A percentile compares a stretch with the other conserved stretches of the same genome.
These are phyloP conservation scores for Hirtodrosophila alboralis DNA, from an alignment of 2,888 invertebrate species.

Conservation along the genomic window DNA sequence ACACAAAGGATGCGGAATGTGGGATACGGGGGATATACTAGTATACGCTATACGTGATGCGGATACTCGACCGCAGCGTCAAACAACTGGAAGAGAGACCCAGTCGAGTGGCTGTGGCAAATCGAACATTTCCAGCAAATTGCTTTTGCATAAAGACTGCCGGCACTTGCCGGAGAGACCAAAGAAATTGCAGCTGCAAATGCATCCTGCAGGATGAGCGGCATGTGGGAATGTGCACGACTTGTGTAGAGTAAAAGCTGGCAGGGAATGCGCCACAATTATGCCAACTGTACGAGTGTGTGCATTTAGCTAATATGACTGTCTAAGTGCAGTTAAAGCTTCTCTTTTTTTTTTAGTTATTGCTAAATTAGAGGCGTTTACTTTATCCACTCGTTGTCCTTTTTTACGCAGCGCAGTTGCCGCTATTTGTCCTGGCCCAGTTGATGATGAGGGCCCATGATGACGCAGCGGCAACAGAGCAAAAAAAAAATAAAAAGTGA, in stretches of 20 bases:
- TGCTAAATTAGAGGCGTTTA: constrained; percentile 74
- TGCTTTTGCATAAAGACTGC: constrained; percentile 80
- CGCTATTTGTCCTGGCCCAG: constrained; percentile 39
- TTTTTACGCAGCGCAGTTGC: constrained; percentile 67
- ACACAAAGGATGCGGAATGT: constrained; percentile 33
- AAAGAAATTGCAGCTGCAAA: constrained; percentile 31
- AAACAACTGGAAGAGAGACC: constrained; percentile 45
- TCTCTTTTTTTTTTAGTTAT: constrained; percentile 65
- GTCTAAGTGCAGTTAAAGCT: constrained; percentile 46
- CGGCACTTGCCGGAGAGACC: constrained; percentile 50
- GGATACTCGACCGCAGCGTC: constrained; percentile 57
- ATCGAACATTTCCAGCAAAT: constrained; percentile 83
- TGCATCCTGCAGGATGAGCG: neutral
- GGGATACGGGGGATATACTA: constrained; percentile 3
- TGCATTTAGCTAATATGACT: constrained; percentile 57
- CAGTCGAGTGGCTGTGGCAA: constrained; percentile 41
- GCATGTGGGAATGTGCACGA: neutral
- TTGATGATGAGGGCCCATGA: constrained; percentile 26
- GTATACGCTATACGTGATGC: constrained; percentile 12
- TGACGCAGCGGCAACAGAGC: constrained; percentile 4
- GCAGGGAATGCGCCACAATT: constrained; percentile 54
- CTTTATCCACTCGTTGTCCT: constrained; percentile 46
- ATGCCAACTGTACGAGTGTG: constrained; percentile 16
- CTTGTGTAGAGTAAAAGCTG: constrained; percentile 13
- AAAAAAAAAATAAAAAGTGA: constrained; percentile 5